Percentiles rank a stretch among this genome's conserved stretches.
Evolutionary conservation across 2,888 invertebrate species (phyloP).

Genomic region (Hylaea fasciaria): DNA sequence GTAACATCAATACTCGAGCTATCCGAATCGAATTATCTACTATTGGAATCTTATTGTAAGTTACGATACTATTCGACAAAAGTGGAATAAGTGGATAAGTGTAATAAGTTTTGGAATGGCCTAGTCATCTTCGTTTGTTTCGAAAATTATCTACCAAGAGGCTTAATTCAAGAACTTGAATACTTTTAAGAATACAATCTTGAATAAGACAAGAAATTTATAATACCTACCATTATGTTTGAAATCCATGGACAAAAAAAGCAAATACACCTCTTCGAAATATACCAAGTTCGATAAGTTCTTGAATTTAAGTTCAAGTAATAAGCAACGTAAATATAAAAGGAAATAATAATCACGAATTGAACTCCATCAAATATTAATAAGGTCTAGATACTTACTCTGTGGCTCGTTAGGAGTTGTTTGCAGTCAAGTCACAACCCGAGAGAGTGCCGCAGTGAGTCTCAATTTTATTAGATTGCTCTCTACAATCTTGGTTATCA

Average conservation of each 20-base stretch:
- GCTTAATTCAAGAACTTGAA: not conserved
- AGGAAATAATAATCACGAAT: too few relatives aligned
- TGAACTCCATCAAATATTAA: constrained; percentile 2
- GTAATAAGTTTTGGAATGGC: constrained; percentile 2
- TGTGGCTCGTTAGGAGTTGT: not conserved
- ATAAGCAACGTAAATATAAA: too few relatives aligned
- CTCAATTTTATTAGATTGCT: constrained; percentile 7
- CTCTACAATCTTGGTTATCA: too few relatives aligned
- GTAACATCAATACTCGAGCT: constrained; percentile 4
- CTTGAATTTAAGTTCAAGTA: too few relatives aligned
- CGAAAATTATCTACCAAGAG: not conserved
- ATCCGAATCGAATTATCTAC: constrained; percentile 7
- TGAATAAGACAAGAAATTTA: too few relatives aligned
- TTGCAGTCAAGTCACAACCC: constrained; percentile 16
- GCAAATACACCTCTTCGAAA: too few relatives aligned
- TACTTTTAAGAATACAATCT: too few relatives aligned
- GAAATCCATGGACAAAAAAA: too few relatives aligned
- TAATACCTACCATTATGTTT: too few relatives aligned
- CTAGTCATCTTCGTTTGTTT: not conserved
- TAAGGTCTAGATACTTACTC: not conserved
- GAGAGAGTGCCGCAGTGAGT: constrained; percentile 8
- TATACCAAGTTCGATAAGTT: too few relatives aligned
- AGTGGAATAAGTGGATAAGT: not conserved
- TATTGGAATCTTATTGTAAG: constrained; percentile 12
- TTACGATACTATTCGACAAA: constrained; percentile 11